phyloP scores from a whole-genome alignment of 1,140 invertebrate genomes.

The Halesus radiatus region DNA sequence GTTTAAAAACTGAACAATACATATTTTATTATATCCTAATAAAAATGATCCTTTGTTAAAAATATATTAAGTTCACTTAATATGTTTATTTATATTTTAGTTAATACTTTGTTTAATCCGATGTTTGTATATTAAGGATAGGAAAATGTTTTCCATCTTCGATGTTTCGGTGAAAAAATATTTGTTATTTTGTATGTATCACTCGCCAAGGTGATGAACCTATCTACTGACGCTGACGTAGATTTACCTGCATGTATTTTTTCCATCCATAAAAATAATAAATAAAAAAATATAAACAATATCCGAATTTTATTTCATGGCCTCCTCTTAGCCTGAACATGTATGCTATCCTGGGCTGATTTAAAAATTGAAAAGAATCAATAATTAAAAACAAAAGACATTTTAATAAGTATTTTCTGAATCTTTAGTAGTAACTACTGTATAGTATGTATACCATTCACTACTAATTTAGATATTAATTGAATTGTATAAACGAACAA shows the following conservation, averaged over 20 bases:
- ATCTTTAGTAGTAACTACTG: too few relatives aligned
- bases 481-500: too few relatives aligned
- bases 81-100: conserved; percentile 16
- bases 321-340: too few relatives aligned
- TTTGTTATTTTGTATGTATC: not conserved
- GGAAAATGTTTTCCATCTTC: not conserved
- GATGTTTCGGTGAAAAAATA: conserved; percentile 6
- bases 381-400: too few relatives aligned
- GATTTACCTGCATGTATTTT: conserved; percentile 17
- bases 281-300: conserved; percentile 6
- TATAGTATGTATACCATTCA: too few relatives aligned
- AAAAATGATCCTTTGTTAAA: too few relatives aligned
- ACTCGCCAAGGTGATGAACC: not conserved
- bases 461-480: too few relatives aligned
- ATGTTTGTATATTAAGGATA: conserved; percentile 2
- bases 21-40: not conserved
- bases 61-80: not conserved
- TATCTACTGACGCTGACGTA: conserved; percentile 1
- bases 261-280: conserved; percentile 33
- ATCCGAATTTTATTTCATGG: not conserved
- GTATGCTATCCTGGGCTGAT: too few relatives aligned
- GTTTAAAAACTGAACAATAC: not conserved
- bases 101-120: not conserved
- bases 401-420: too few relatives aligned
- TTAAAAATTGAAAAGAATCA: too few relatives aligned